Evolutionary conservation across 2,888 invertebrate genomes (phyloP).

Genomic region (Unio pictorum): DNA sequence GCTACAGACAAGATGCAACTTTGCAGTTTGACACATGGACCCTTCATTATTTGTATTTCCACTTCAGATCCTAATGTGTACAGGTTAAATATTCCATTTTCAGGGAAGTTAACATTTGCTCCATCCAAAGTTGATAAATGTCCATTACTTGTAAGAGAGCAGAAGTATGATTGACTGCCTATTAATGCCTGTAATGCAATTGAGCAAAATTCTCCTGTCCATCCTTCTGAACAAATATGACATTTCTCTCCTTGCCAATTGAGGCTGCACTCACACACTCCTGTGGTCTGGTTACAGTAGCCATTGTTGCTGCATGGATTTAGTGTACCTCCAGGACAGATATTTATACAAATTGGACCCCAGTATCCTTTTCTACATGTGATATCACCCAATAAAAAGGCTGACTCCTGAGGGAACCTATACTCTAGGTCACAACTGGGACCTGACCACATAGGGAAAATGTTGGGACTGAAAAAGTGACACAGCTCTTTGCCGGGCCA

Average conservation of each 20-base stretch:
- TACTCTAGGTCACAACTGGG: slow-evolving; percentile 18
- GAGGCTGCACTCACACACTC: slow-evolving; percentile 41
- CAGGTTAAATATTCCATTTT: slow-evolving; percentile 14
- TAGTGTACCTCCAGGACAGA: slow-evolving; percentile 43
- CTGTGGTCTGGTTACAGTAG: slow-evolving; percentile 31
- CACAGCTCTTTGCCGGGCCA: slow-evolving; percentile 39
- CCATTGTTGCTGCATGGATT: slow-evolving; percentile 44
- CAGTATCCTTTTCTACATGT: slow-evolving; percentile 44
- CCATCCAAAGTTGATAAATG: slow-evolving; percentile 49
- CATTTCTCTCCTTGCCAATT: slow-evolving; percentile 42
- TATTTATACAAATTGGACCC: slow-evolving; percentile 33
- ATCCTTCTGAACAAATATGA: slow-evolving; percentile 32
- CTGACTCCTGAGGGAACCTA: not conserved
- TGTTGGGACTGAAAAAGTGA: slow-evolving; percentile 2
- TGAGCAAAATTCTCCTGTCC: slow-evolving; percentile 43
- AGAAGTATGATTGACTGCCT: not conserved
- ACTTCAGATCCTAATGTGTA: slow-evolving; percentile 5
- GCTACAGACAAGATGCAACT: slow-evolving; percentile 21
- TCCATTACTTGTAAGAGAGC: slow-evolving; percentile 35
- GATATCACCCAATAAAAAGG: slow-evolving; percentile 10
- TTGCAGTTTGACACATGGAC: slow-evolving; percentile 19
- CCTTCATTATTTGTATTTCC: slow-evolving; percentile 20
- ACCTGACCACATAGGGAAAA: slow-evolving; percentile 29
- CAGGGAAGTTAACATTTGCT: slow-evolving; percentile 27
- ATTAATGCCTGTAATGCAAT: slow-evolving; percentile 15